phyloP scores from a whole-genome alignment of 2,113 vertebrate genomes.

The Pollachius pollachius region DNA sequence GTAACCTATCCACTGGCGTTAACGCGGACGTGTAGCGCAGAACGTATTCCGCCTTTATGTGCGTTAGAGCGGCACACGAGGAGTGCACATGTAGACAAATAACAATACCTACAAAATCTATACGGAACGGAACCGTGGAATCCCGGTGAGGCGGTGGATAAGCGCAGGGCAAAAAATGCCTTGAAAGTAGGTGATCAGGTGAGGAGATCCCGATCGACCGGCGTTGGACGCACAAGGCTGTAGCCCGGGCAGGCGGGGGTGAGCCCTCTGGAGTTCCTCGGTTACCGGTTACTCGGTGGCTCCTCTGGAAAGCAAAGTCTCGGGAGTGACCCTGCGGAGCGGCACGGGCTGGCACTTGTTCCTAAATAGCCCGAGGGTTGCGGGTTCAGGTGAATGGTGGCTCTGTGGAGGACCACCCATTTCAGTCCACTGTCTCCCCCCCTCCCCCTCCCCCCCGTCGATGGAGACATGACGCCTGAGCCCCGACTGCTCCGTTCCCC shows the following conservation, averaged over 20 bases:
- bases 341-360: slow-evolving; percentile 27
- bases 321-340: slow-evolving; percentile 39
- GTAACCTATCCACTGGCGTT: not conserved
- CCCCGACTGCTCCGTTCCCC: too few species aligned
- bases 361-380: slow-evolving; percentile 44
- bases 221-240: slow-evolving; percentile 23
- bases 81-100: slow-evolving; percentile 20
- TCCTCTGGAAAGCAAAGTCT: slow-evolving; percentile 56
- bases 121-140: slow-evolving; percentile 33
- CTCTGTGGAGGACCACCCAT: not conserved
- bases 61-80: slow-evolving; percentile 37
- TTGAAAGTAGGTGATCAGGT: slow-evolving; percentile 42
- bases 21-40: slow-evolving; percentile 16
- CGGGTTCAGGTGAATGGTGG: slow-evolving; percentile 40
- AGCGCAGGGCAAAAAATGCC: slow-evolving; percentile 37
- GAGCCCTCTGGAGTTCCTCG: slow-evolving; percentile 46
- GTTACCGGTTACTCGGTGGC: slow-evolving; percentile 39
- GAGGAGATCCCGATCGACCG: slow-evolving; percentile 30
- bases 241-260: slow-evolving; percentile 17
- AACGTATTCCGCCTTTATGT: slow-evolving; percentile 16
- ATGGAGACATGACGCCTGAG: too few species aligned
- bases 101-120: not conserved
- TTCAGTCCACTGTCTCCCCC: too few species aligned
- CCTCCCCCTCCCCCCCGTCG: too few species aligned
- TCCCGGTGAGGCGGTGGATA: slow-evolving; percentile 41